A percentile compares a stretch with the other conserved stretches of the same genome.
phyloP scores from a whole-genome alignment of 2,113 vertebrate species.

The Tupaia tana region DNA sequence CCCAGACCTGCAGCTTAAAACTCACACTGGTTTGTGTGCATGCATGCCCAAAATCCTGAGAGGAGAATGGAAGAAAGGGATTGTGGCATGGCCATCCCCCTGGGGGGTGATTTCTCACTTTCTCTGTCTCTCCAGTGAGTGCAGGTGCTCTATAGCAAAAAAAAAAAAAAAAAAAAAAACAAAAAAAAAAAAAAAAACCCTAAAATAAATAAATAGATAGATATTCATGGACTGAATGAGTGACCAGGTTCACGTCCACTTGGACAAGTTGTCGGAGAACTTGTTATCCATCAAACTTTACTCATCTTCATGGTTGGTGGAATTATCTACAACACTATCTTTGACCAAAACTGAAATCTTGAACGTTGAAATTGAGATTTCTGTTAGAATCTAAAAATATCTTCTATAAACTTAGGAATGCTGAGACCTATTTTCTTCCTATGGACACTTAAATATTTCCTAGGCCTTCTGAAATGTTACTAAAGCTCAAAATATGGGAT shows the following conservation, averaged over 20 bases:
- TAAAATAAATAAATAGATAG: too few relatives aligned
- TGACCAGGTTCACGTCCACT: neutral
- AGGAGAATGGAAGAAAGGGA: too few relatives aligned
- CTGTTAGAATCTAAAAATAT: neutral
- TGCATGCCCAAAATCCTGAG: too few relatives aligned
- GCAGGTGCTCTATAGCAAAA: too few relatives aligned
- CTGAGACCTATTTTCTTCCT: neutral
- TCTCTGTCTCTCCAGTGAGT: too few relatives aligned
- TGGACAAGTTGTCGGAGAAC: neutral
- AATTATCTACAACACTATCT: neutral
- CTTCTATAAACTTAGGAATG: neutral
- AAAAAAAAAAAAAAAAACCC: too few relatives aligned
- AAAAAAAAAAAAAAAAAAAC: too few relatives aligned
- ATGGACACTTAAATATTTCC: neutral
- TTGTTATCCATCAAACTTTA: neutral
- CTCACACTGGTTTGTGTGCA: too few relatives aligned
- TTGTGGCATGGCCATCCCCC: too few relatives aligned
- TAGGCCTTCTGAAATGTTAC: neutral
- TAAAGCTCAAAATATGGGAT: neutral
- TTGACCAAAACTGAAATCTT: neutral
- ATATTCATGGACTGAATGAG: neutral
- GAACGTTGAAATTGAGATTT: conserved; percentile 3
- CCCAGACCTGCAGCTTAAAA: too few relatives aligned
- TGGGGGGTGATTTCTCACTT: too few relatives aligned
- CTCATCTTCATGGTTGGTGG: neutral